Percentiles rank a stretch among this genome's conserved stretches.
These are phyloP conservation scores for Phymorhynchus buccinoides DNA, from an alignment of 1,140 invertebrate genomes.

Conservation along the genomic window DNA sequence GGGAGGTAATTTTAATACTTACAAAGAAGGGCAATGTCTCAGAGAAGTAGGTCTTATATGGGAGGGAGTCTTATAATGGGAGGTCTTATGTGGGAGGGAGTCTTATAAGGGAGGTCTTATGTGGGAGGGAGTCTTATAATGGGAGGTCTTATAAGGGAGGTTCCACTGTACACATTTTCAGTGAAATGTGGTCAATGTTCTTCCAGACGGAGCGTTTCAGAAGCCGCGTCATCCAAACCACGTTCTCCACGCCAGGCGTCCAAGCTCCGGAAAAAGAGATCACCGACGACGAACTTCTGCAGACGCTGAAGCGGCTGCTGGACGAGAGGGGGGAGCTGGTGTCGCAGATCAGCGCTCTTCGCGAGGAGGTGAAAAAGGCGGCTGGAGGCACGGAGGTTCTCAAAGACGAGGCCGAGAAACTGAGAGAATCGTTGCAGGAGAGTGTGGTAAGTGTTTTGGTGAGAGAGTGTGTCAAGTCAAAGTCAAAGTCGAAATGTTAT, in stretches of 20 bases:
- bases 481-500: too few relatives aligned
- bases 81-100: too few relatives aligned
- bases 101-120: too few relatives aligned
- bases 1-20: too few relatives aligned
- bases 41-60: too few relatives aligned
- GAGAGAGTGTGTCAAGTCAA: too few relatives aligned
- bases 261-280: constrained; percentile 68
- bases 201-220: constrained; percentile 70
- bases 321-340: constrained; percentile 65
- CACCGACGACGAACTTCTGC: constrained; percentile 69
- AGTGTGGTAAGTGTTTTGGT: constrained; percentile 55
- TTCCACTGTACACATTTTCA: too few relatives aligned
- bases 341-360: constrained; percentile 59
- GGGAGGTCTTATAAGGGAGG: too few relatives aligned
- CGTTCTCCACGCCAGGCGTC: constrained; percentile 68
- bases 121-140: too few relatives aligned
- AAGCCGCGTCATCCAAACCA: constrained; percentile 67
- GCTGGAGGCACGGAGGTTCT: constrained; percentile 59
- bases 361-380: constrained; percentile 58
- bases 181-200: too few relatives aligned
- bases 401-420: constrained; percentile 57
- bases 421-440: constrained; percentile 59
- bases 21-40: too few relatives aligned
- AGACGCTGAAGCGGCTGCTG: constrained; percentile 66
- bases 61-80: too few relatives aligned